These are phyloP conservation scores for Atlantisia rogersi DNA, from an alignment of 2,113 vertebrate species.

Conservation along the genomic window DNA sequence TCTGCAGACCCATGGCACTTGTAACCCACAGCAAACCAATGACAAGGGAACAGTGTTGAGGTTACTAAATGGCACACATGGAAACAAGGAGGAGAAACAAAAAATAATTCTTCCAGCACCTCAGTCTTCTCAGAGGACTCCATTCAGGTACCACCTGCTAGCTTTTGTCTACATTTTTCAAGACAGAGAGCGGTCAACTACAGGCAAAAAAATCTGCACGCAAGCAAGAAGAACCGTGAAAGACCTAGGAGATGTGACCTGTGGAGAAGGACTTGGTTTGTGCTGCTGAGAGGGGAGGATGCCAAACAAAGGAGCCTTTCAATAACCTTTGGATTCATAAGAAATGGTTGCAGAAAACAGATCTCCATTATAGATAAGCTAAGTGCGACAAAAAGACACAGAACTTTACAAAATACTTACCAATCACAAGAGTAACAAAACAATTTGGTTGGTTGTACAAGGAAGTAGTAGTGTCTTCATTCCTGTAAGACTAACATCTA, in stretches of 20 bases:
- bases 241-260: accelerated
- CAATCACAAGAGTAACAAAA: neutral
- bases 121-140: neutral
- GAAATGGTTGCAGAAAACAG: neutral
- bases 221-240: neutral
- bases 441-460: neutral
- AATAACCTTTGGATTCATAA: neutral
- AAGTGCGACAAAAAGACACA: neutral
- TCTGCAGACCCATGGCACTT: neutral
- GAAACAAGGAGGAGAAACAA: neutral
- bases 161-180: neutral
- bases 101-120: neutral
- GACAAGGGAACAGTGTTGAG: neutral
- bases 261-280: neutral
- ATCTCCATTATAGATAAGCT: neutral
- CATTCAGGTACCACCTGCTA: neutral
- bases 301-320: neutral
- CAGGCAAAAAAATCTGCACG: neutral
- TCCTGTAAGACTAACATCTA: neutral
- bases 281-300: neutral
- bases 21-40: neutral
- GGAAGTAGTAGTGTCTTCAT: neutral
- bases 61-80: neutral
- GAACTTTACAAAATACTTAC: neutral
- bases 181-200: neutral